Base-by-base conservation (phyloP, 53 echinoderm and acorn worm species). In the Antedon mediterranea region DNA sequence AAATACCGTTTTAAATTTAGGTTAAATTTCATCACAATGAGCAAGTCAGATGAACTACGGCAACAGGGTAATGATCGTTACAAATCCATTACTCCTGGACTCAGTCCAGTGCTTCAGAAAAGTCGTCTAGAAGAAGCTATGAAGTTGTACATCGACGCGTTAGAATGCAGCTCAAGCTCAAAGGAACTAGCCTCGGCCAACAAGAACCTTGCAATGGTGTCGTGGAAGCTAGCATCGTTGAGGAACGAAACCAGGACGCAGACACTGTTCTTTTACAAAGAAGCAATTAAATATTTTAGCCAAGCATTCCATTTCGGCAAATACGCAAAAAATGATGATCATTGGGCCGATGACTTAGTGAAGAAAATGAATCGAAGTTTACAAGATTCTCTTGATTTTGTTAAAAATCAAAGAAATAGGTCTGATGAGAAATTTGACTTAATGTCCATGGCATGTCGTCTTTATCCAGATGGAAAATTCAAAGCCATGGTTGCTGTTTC, bases 151-250 rank as follows among this genome's bases (percentile, higher is more conserved):
- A 41, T 32, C 28, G 74, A 81, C 31, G 81, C 81, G 0, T 43
- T 81, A 0, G 30, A 30, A 14, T 81, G 75, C 30, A 43, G 23
- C 32, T 28, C 11, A 15, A 75, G 3, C 42, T 37, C 43, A 11
- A 44, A 81, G 18, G 81, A 81, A n/a, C 44, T 37, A 28, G 81
- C 71, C 3, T 81, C 81, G 0, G 73, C 42, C 0, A 42, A 31
- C 43, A 81, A 81, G 43, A 81, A 81, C 81, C 32, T 81, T 5
- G 81, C 28, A 28, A 75, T 81, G 81, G 41, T 74, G 37, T 81
- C 81, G 9, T 81, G 81, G 81, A 81, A 43, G 75, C 9, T 81
- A 7, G 81, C 81, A 31, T 28, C 44, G 9, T n/a, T 43, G 4
- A 32, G 44, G 32, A 30, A 32, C 28, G 81, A 81, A 57, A 30